Percentiles rank a stretch among this genome's conserved stretches.
These are phyloP conservation scores for Schizopygopsis malacanthus DNA, from an alignment of 2,797 vertebrate genomes.

Conservation along the genomic window DNA sequence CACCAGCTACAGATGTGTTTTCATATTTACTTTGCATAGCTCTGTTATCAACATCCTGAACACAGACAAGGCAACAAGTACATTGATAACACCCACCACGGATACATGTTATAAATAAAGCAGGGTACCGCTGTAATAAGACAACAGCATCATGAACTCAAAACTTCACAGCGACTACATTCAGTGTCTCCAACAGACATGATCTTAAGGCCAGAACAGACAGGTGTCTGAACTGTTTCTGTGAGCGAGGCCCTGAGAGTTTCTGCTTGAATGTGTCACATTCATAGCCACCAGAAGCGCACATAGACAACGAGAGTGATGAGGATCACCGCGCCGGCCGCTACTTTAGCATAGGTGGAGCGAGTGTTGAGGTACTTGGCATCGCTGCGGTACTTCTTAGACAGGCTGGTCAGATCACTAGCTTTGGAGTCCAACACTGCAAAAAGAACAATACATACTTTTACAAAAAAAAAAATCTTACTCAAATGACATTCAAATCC, in stretches of 20 bases:
- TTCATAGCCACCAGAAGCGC: slow-evolving; percentile 96
- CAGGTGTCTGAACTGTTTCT: neutral
- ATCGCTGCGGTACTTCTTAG: slow-evolving; percentile 93
- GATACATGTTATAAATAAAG: slow-evolving; percentile 28
- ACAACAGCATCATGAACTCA: neutral
- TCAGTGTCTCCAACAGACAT: slow-evolving; percentile 5
- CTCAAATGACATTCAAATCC: neutral
- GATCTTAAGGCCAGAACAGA: slow-evolving; percentile 9
- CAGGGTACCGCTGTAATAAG: neutral
- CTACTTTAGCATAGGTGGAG: slow-evolving; percentile 91
- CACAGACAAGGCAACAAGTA: neutral
- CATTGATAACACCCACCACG: neutral
- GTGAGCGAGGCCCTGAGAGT: slow-evolving; percentile 20
- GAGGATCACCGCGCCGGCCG: slow-evolving; percentile 86
- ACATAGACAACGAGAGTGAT: slow-evolving; percentile 90
- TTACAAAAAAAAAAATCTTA: neutral
- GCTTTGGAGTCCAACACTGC: slow-evolving; percentile 92
- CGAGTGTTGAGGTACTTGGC: slow-evolving; percentile 94
- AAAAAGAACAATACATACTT: slow-evolving; percentile 17
- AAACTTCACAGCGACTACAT: neutral
- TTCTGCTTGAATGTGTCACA: neutral
- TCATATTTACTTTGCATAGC: slow-evolving; percentile 25
- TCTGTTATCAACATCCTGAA: neutral
- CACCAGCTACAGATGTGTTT: neutral
- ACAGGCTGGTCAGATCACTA: slow-evolving; percentile 88